Evolutionary conservation across 2,113 vertebrate species (phyloP), one percentile per base, ranked within the genome.

Genomic region (Gracilinanus agilis): DNA sequence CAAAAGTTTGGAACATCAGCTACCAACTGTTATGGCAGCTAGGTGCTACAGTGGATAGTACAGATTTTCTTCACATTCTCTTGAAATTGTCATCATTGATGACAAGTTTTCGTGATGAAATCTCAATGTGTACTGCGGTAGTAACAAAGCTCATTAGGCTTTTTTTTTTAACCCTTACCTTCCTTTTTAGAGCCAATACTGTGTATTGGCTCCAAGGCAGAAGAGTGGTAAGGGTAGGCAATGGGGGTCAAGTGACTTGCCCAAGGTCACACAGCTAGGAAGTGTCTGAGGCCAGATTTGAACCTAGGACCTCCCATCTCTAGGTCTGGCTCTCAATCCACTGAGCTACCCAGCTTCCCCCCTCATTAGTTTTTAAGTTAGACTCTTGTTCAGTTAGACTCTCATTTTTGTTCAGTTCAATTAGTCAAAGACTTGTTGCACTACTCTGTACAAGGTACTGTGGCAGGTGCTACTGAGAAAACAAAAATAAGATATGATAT

Each of bases 331-430:
- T n/a, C n/a, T n/a, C n/a, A n/a, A n/a, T n/a, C n/a, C n/a, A n/a
- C n/a, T n/a, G n/a, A n/a, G n/a, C n/a, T n/a, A n/a, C n/a, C n/a
- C n/a, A n/a, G n/a, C n/a, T n/a, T n/a, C n/a, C n/a, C n/a, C n/a
- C n/a, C n/a, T 6, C 6, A 34, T 11, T 56, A 12, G 2, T 19
- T 34, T 12, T 21, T 3, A 54, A n/a, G 67, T 25, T 0, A 44
- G 3, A 6, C 0, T 12, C 54, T 16, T n/a, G n/a, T n/a, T n/a
- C n/a, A n/a, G 67, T 25, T 0, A 44, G 3, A 6, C 0, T 12
- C 54, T 16, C 1, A 0, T 27, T 89, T 88, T 44, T 0, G 2
- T 2, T 8, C 27, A 0, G 10, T 89, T 56, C 12, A 24, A 0
- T 3, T 44, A 75, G 61, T 53, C 58, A 23, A 0, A 1, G 56